Evolutionary conservation across 1,140 invertebrate species (phyloP).

Genomic region (Helicoverpa armigera): DNA sequence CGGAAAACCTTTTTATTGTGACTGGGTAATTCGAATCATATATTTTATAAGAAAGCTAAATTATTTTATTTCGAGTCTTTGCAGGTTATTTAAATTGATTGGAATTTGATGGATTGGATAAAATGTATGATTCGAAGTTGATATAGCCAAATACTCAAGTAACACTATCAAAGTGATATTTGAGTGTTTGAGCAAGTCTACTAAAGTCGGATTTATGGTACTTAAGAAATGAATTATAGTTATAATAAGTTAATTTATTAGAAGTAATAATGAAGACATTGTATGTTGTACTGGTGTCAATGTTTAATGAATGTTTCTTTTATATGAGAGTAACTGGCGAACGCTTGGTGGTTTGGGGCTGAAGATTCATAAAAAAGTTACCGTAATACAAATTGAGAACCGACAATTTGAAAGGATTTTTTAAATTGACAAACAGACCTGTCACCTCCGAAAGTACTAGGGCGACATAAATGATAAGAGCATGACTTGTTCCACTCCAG

Average conservation of each 20-base stretch:
- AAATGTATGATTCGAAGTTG: conserved; percentile 31
- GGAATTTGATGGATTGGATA: background rate
- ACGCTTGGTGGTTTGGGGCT: background rate
- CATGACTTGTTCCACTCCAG: too few relatives aligned
- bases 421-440: too few relatives aligned
- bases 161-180: too few relatives aligned
- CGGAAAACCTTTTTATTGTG: background rate
- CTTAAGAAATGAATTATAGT: conserved; percentile 7
- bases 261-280: conserved; percentile 67
- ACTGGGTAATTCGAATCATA: conserved; percentile 11
- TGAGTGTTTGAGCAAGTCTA: background rate
- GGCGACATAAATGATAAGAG: too few relatives aligned
- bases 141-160: too few relatives aligned
- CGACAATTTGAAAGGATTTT: too few relatives aligned
- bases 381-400: too few relatives aligned
- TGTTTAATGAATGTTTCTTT: conserved; percentile 64
- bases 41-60: background rate
- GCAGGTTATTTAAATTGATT: too few relatives aligned
- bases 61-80: too few relatives aligned
- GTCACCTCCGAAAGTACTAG: too few relatives aligned
- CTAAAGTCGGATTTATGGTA: conserved; percentile 12
- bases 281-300: conserved; percentile 65
- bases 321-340: conserved; percentile 49
- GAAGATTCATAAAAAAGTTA: too few relatives aligned
- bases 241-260: conserved; percentile 47